Conservation (phyloP, 1,140 invertebrate species). For the Apocrypta bakeri region DNA sequence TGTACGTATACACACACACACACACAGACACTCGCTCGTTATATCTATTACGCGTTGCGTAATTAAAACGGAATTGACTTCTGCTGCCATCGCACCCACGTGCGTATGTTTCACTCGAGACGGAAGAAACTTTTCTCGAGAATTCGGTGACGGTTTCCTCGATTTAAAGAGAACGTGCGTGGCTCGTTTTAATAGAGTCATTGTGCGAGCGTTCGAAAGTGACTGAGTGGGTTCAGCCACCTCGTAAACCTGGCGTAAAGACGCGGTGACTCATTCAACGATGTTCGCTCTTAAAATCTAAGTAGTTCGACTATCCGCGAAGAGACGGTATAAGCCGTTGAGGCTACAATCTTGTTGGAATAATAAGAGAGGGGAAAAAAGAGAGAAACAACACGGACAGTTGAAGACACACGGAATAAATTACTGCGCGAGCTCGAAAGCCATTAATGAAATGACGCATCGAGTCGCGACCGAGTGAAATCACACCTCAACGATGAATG, state of each 20-base stretch:
- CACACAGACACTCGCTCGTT: no score
- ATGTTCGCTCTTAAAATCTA: not conserved
- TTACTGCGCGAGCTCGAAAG: conserved; percentile 2
- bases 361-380: conserved; percentile 16
- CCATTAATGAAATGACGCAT: conserved; percentile 49
- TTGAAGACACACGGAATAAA: conserved; percentile 28
- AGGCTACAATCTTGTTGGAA: not conserved
- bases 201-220: not conserved
- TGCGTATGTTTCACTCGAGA: not conserved
- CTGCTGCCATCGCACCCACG: conserved; percentile 9
- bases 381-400: not conserved
- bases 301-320: not conserved
- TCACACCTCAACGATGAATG: conserved; percentile 40
- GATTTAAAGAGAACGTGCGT: not conserved
- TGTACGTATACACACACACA: not conserved
- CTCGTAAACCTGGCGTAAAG: not conserved
- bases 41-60: not conserved
- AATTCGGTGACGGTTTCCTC: not conserved
- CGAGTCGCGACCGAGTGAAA: conserved; percentile 38
- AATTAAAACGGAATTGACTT: conserved; percentile 31
- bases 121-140: not conserved
- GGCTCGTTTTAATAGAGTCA: not conserved
- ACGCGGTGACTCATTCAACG: not conserved
- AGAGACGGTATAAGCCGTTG: not conserved
- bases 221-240: not conserved